Evolutionary conservation across 1,140 invertebrate genomes (phyloP), one percentile per base, ranked within the genome.

Genomic region (Oreohelix idahoensis): DNA sequence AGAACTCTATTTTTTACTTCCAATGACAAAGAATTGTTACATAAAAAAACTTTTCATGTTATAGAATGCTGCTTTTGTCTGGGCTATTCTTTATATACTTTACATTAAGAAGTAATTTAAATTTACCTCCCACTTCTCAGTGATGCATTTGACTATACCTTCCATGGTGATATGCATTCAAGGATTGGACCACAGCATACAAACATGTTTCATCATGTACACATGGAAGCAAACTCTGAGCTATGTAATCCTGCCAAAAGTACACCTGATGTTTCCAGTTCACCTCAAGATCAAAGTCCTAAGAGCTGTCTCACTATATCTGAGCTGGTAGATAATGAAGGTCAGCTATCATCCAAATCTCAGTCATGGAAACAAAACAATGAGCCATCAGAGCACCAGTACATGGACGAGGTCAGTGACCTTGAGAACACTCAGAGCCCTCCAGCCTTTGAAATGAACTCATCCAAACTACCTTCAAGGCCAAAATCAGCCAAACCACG

Each of bases 401-500:
- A 8, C 32, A 4, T 1, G 29, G 29, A 29, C 8, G 63, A 66
- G 20, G 32, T 66, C 32, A 66, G n/a, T 66, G 63, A 35, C 29
- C n/a, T 66, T 66, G 63, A 66, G 8, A 35, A 10, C 29, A 32
- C 0, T 17, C 63, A 66, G 17, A 66, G 29, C 17, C 5, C 11
- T 32, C 1, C 29, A 2, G 32, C 0, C 0, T 1, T 32, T 4
- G 63, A 66, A 11, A 2, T 8, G 29, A 23, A 39, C 36, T 32
- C 71, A 38, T 8, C 10, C 1, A 45, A 74, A 39, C 38, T 5
- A n/a, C 20, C 75, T 26, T 26, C 49, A 45, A 53, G 75, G 49
- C 38, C 71, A 74, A 77, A 29, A 36, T 49, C 75, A 51, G 75
- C 45, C 23, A 77, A 29, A 53, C 29, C 75, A 32, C 75, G 49